Percentiles rank a stretch among this genome's conserved stretches.
phyloP scores from a whole-genome alignment of 2,113 vertebrate species.

The Myxocyprinus asiaticus region DNA sequence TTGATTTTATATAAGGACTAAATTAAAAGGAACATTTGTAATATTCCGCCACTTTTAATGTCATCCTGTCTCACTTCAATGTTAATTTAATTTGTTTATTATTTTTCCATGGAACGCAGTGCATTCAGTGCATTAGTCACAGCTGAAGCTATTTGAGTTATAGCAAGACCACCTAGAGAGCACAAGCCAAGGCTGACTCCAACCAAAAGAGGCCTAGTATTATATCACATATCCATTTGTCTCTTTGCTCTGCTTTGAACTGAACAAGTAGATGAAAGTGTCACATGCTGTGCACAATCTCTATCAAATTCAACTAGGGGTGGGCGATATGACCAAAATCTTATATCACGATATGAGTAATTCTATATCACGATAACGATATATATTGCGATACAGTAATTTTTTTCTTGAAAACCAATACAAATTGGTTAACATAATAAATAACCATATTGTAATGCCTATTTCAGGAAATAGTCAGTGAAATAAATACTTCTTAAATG shows the following conservation, averaged over 20 bases:
- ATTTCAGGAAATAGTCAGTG: too few relatives aligned
- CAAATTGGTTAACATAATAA: too few relatives aligned
- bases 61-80: neutral
- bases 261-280: neutral
- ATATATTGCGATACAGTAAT: too few relatives aligned
- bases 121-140: slow-evolving; percentile 28
- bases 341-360: too few relatives aligned
- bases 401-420: too few relatives aligned
- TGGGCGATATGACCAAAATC: too few relatives aligned
- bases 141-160: slow-evolving; percentile 19
- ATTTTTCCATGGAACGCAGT: neutral
- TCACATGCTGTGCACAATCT: neutral
- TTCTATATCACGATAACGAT: neutral
- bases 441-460: too few relatives aligned
- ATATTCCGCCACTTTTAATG: neutral
- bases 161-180: slow-evolving; percentile 16
- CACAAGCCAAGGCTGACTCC: slow-evolving; percentile 16
- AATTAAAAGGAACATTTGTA: neutral
- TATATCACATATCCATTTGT: neutral
- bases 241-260: neutral
- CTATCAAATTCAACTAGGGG: too few relatives aligned
- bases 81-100: slow-evolving; percentile 16
- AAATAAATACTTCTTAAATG: too few relatives aligned
- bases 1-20: too few relatives aligned
- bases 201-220: neutral